These are phyloP conservation scores for Gyrodactylus salaris DNA, from an alignment of 1,140 invertebrate species.

Conservation along the genomic window DNA sequence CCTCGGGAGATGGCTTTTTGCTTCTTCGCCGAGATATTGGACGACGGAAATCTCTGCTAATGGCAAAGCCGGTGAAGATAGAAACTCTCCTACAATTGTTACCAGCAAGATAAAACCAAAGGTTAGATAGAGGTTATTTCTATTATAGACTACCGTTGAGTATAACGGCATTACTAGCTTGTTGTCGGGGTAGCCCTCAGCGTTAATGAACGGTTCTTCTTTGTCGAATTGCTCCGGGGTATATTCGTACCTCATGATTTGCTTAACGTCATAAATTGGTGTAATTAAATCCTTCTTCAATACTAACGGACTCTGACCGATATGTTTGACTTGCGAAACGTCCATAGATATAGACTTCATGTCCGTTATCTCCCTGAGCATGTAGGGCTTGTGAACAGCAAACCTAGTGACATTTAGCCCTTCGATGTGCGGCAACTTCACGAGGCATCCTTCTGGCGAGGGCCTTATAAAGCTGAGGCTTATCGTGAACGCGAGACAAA, in stretches of 20 bases:
- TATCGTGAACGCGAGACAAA: constrained; percentile 80
- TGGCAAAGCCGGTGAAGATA: constrained; percentile 71
- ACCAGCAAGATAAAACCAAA: constrained; percentile 59
- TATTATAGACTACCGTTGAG: constrained; percentile 54
- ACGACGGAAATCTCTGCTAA: constrained; percentile 42
- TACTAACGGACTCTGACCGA: background rate
- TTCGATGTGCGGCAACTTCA: constrained; percentile 27
- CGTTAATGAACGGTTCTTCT: background rate
- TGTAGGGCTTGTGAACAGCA: background rate
- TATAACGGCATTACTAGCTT: constrained; percentile 56
- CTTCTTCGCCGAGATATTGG: constrained; percentile 45
- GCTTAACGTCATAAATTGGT: background rate
- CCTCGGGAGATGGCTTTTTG: constrained; percentile 53
- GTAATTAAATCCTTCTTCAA: background rate
- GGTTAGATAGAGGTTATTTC: constrained; percentile 60
- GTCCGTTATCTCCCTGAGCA: background rate
- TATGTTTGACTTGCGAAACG: background rate
- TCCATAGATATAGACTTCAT: background rate
- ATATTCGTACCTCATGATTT: background rate
- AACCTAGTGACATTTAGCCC: too few relatives aligned
- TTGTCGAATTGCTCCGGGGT: background rate
- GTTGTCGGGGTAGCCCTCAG: constrained; percentile 9
- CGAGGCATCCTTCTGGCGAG: constrained; percentile 45
- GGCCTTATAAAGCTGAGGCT: constrained; percentile 74
- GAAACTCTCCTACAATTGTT: constrained; percentile 79